A percentile compares a stretch with the other conserved stretches of the same genome.
Conservation (phyloP, 2,797 vertebrate genomes). For the Rhadinocentrus ornatus region DNA sequence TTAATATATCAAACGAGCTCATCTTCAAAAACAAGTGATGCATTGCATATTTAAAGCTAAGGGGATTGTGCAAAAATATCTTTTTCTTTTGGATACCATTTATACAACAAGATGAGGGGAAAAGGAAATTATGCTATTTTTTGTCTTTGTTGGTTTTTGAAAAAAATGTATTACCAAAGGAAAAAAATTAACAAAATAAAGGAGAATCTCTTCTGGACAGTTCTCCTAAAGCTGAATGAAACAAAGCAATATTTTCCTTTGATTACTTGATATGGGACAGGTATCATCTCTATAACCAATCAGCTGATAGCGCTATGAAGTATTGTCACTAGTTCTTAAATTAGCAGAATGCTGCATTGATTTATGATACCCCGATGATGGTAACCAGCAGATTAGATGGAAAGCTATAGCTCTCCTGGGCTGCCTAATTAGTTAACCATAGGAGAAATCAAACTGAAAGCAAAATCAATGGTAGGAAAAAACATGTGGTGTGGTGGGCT, state of each 20-base stretch:
- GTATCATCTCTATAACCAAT: constrained; percentile 30
- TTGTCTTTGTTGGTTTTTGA: constrained; percentile 50
- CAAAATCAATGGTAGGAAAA: constrained; percentile 68
- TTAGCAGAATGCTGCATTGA: constrained; percentile 66
- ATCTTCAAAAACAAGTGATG: constrained; percentile 63
- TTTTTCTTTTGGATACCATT: constrained; percentile 64
- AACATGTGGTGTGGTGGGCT: constrained; percentile 35
- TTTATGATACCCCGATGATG: constrained; percentile 60
- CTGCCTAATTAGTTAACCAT: constrained; percentile 76
- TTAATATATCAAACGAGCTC: constrained; percentile 50
- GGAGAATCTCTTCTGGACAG: constrained; percentile 56
- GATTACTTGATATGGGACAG: constrained; percentile 47
- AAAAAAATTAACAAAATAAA: background rate
- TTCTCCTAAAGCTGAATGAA: constrained; percentile 65
- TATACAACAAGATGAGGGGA: constrained; percentile 71
- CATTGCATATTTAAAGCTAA: constrained; percentile 63
- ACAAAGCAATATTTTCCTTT: constrained; percentile 57
- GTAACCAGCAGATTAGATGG: constrained; percentile 70
- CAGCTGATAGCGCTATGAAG: constrained; percentile 24
- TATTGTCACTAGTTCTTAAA: constrained; percentile 44
- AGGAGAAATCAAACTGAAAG: constrained; percentile 71
- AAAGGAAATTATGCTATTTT: constrained; percentile 62
- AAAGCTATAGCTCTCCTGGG: constrained; percentile 48
- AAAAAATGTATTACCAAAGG: constrained; percentile 57
- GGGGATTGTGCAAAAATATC: constrained; percentile 70